Base-by-base conservation (phyloP, 2,888 invertebrate genomes). In the Mesochorus sp. region DNA sequence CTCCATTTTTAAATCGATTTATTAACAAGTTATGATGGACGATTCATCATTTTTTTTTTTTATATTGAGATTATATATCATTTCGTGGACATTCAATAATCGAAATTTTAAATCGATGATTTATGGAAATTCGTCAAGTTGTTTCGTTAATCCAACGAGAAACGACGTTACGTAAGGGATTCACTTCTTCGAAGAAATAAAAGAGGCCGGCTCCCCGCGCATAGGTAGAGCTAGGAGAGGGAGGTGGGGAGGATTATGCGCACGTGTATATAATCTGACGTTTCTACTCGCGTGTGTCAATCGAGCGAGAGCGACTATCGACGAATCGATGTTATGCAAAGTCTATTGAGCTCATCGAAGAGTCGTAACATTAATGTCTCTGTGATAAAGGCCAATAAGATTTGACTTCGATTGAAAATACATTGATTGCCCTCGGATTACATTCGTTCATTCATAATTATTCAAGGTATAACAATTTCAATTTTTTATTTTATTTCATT, bases 221-320 rank as follows among this genome's bases (percentile, higher is more conserved):
- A 12, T 14, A n/a, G 24, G 14, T 37, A 12, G 1, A 8, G 21
- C 10, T 1, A 21, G 39, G 39, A 31, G 31, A 44, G 39, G 24
- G 49, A 37, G 37, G 12, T 61, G 8, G 10, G 12, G 42, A 37
- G 55, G 51, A 53, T 81, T 71, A 66, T 75, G 74, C 76, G 76
- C 81, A 81, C 82, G 81, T 82, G 80, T 72, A 79, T 74, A 44
- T 64, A 39, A 70, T 81, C 76, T 81, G 80, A 81, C 80, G 79
- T 78, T 81, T 81, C 67, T 53, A 67, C 72, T 59, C 66, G 70
- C 68, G 26, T 68, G 61, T 73, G 70, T 42, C 34, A 70, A 59
- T 79, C 74, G 79, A 72, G 76, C 74, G 75, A 62, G 44, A 12
- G 71, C 47, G 49, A 51, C 47, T 12, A 55, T 47, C 31, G 6